Base-by-base conservation (phyloP, 2,113 vertebrate genomes). In the Geococcyx californianus region DNA sequence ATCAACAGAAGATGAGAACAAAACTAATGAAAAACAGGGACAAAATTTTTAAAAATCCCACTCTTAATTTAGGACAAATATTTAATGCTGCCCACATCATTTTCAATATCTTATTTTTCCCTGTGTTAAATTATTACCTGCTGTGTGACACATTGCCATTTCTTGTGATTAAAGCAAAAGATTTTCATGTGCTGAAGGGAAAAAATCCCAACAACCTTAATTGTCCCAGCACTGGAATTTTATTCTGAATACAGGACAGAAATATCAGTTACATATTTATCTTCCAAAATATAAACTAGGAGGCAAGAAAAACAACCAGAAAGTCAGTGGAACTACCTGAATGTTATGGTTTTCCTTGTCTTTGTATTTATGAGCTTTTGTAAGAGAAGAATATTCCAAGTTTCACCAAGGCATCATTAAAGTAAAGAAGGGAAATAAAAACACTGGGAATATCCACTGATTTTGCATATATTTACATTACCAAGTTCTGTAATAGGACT, bases 1-100 rank as follows among this genome's bases (percentile, higher is more conserved):
- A 44, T 90, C 64, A 84, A 84, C 52, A 75, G 44, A 87, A 93
- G 58, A 94, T 72, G 64, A 87, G 80, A 95, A 73, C 6, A 40
- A 69, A 92, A 81, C 28, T 88, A 97, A 94, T 86, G 70, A 89
- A 95, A 86, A 94, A 18, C 79, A 81, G 60, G 29, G 29, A 66
- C 24, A 42, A 36, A 29, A 21, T 36, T 60, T 63, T 56, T 15
- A 5, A 7, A 62, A 64, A 66, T 4, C 25, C 16, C 20, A 11
- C 21, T 58, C 47, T 78, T 85, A 33, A 60, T 81, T 93, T 58
- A 81, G 64, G 92, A n/a, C 8, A 93, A 94, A 86, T 86, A 92
- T 90, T 86, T 94, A 95, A 77, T 67, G 44, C 21, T 88, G 47
- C 56, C 28, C 10, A 7, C 62, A 68, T 72, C 18, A 90, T 89